Conservation (phyloP, 2,113 vertebrate species). For the Athene noctua region DNA sequence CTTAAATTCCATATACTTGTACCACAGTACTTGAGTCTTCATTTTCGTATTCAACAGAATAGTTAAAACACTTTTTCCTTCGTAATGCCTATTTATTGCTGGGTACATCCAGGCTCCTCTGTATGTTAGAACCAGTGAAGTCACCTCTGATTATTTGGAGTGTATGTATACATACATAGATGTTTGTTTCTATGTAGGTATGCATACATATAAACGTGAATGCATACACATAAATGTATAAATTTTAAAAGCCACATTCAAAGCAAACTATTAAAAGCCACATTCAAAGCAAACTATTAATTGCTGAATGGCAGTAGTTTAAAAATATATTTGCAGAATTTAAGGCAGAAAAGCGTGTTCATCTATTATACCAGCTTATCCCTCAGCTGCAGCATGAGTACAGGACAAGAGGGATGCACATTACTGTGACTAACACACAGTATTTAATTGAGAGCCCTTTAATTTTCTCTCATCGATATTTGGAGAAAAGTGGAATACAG, state of each 20-base stretch:
- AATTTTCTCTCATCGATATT: neutral
- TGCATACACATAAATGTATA: neutral
- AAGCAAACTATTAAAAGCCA: neutral
- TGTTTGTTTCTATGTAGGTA: neutral
- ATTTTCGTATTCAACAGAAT: neutral
- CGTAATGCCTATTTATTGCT: neutral
- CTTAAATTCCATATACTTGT: neutral
- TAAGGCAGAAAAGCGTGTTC: neutral
- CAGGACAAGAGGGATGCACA: neutral
- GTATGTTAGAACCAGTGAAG: neutral
- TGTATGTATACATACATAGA: neutral
- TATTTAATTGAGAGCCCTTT: neutral
- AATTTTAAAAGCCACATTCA: neutral
- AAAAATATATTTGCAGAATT: neutral
- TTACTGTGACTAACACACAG: neutral
- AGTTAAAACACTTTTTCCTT: neutral
- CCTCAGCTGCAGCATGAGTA: neutral
- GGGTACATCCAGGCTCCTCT: neutral
- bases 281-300: neutral
- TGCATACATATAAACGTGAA: too few species aligned
- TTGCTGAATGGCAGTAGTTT: neutral
- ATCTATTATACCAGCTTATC: neutral
- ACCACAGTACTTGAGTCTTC: neutral
- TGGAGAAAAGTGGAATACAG: neutral
- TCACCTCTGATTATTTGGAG: neutral